Percentiles rank a stretch among this genome's conserved stretches.
These are phyloP conservation scores for Phanerotoma sp. DNA, from an alignment of 2,888 invertebrate genomes.

Conservation along the genomic window DNA sequence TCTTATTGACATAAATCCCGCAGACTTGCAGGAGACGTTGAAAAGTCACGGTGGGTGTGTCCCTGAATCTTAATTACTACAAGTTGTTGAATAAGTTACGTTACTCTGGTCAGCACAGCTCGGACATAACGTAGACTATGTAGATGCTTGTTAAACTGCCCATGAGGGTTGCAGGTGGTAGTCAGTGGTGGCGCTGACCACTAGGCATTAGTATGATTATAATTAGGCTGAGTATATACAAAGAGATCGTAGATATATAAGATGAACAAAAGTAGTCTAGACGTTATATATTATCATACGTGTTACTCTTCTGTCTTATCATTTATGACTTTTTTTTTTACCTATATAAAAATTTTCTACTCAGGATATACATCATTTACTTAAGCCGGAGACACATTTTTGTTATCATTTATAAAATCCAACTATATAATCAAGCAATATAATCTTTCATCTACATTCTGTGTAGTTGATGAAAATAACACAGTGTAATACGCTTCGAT, in stretches of 20 bases:
- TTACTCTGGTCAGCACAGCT: background rate
- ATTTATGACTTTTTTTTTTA: slow-evolving; percentile 5
- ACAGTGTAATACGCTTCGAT: background rate
- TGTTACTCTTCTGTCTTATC: background rate
- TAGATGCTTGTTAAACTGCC: slow-evolving; percentile 20
- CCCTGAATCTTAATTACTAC: slow-evolving; percentile 57
- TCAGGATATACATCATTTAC: slow-evolving; percentile 3
- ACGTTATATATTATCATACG: slow-evolving; percentile 1
- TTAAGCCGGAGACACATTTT: background rate
- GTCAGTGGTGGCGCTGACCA: slow-evolving; percentile 39
- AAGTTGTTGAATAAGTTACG: slow-evolving; percentile 29
- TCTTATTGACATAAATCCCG: slow-evolving; percentile 47
- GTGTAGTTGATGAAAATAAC: background rate
- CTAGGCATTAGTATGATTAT: slow-evolving; percentile 57
- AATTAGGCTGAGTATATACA: slow-evolving; percentile 56
- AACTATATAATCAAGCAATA: background rate
- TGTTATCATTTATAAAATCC: background rate
- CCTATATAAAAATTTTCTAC: background rate
- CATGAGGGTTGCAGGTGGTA: slow-evolving; percentile 22
- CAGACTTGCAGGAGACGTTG: slow-evolving; percentile 53
- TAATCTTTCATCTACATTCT: background rate
- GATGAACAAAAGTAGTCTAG: slow-evolving; percentile 29
- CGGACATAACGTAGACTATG: slow-evolving; percentile 4
- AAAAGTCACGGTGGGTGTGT: slow-evolving; percentile 54
- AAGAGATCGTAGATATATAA: slow-evolving; percentile 53